Conservation (phyloP, 2,888 invertebrate species). For the Diplolepis rosae region DNA sequence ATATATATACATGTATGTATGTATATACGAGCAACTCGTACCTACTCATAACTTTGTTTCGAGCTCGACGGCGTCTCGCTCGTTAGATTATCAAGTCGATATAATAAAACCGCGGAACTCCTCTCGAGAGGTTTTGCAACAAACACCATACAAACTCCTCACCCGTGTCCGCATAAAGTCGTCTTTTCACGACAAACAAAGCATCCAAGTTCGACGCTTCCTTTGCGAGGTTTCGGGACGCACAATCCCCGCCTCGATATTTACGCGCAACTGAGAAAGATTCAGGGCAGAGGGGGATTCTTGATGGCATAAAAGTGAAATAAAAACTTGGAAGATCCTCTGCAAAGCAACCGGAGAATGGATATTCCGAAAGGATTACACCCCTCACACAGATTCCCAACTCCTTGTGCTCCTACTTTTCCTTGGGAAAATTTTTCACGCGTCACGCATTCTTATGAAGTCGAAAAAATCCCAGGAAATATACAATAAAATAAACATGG, state of each 20-base stretch:
- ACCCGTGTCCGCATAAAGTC: conserved; percentile 25
- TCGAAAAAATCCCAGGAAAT: too few relatives aligned
- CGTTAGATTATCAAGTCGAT: conserved; percentile 34
- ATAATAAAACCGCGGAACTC: conserved; percentile 38
- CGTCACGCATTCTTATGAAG: too few relatives aligned
- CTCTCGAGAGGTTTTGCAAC: conserved; percentile 17
- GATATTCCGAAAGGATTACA: neutral
- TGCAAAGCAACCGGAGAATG: neutral
- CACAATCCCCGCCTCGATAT: conserved; percentile 1
- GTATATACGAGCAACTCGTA: neutral
- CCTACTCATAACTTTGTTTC: conserved; percentile 25
- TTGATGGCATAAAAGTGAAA: conserved; percentile 1
- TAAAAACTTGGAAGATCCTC: conserved; percentile 5
- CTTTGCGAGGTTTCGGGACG: conserved; percentile 5
- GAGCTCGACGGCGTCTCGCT: conserved; percentile 1
- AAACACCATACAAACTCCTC: conserved; percentile 26
- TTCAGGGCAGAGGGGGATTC: neutral
- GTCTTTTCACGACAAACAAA: conserved; percentile 38
- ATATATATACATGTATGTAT: neutral
- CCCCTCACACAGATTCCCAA: neutral
- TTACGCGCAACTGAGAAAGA: neutral
- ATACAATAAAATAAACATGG: too few relatives aligned
- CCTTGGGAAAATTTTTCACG: too few relatives aligned
- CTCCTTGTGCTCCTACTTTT: too few relatives aligned
- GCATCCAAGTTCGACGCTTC: conserved; percentile 18